A percentile compares a stretch with the other conserved stretches of the same genome.
phyloP scores from a whole-genome alignment of 2,888 invertebrate genomes.

The Drosophila quasianomalipes region DNA sequence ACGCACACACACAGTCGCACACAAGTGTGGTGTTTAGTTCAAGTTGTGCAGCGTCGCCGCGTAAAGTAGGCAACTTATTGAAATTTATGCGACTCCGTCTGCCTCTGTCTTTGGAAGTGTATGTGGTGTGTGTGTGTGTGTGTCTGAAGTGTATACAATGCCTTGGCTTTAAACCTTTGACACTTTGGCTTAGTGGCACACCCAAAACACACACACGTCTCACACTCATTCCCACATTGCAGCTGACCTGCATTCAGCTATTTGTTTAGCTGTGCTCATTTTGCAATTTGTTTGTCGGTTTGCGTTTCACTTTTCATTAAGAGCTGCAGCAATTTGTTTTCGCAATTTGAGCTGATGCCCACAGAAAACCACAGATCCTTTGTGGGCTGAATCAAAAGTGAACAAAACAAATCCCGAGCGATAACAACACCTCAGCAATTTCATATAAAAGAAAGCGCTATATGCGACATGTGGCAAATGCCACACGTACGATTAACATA shows the following conservation, averaged over 20 bases:
- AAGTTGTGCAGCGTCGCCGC: constrained; percentile 37
- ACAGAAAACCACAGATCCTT: constrained; percentile 36
- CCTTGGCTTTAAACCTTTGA: constrained; percentile 53
- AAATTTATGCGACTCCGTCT: constrained; percentile 50
- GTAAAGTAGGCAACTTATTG: constrained; percentile 61
- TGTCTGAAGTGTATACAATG: constrained; percentile 37
- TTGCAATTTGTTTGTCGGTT: constrained; percentile 61
- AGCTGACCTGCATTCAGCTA: constrained; percentile 42
- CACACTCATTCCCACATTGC: neutral
- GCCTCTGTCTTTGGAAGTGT: neutral
- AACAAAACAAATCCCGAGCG: constrained; percentile 42
- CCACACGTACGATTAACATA: neutral
- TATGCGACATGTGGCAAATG: neutral
- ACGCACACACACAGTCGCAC: neutral
- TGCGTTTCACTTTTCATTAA: constrained; percentile 64
- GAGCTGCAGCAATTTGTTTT: constrained; percentile 35
- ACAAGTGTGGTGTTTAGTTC: constrained; percentile 20
- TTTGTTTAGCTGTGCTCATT: constrained; percentile 65
- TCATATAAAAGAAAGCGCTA: constrained; percentile 35
- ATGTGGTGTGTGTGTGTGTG: constrained; percentile 11
- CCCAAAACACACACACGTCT: constrained; percentile 19
- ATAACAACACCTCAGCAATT: constrained; percentile 69
- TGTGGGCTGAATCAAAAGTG: constrained; percentile 28
- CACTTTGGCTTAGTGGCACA: constrained; percentile 49
- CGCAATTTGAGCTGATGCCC: constrained; percentile 63